phyloP scores from a whole-genome alignment of 2,113 vertebrate species.

The Nipponia nippon region DNA sequence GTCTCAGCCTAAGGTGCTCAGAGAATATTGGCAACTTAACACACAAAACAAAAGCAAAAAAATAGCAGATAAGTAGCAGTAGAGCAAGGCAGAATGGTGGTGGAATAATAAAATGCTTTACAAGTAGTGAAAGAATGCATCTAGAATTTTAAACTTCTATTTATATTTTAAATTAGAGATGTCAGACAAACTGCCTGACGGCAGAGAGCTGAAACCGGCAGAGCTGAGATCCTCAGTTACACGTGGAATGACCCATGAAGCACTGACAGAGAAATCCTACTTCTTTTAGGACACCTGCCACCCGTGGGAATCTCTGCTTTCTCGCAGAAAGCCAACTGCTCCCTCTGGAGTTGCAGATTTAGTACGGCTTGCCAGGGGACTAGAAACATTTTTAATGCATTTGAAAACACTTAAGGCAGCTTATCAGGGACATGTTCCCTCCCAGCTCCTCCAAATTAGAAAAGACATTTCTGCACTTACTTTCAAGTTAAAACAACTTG shows the following conservation, averaged over 20 bases:
- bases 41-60: conserved; percentile 48
- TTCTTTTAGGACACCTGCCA: conserved; percentile 38
- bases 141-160: conserved; percentile 38
- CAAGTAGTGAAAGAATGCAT: neutral
- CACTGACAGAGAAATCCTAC: neutral
- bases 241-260: neutral
- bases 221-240: conserved; percentile 9
- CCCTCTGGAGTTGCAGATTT: conserved; percentile 59
- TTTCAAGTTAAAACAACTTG: neutral
- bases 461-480: neutral
- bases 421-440: neutral
- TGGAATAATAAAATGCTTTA: conserved; percentile 40
- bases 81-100: conserved; percentile 4
- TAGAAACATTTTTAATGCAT: neutral
- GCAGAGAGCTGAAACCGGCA: neutral
- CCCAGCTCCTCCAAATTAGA: neutral
- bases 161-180: conserved; percentile 48
- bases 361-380: conserved; percentile 26
- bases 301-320: neutral
- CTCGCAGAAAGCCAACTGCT: conserved; percentile 51
- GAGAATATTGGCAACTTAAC: conserved; percentile 52
- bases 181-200: conserved; percentile 40
- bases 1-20: conserved; percentile 54
- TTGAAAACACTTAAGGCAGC: neutral
- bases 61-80: conserved; percentile 7